Evolutionary conservation across 2,113 vertebrate species (phyloP), one percentile per base, ranked within the genome.

Genomic region (Pelecanoides urinatrix): DNA sequence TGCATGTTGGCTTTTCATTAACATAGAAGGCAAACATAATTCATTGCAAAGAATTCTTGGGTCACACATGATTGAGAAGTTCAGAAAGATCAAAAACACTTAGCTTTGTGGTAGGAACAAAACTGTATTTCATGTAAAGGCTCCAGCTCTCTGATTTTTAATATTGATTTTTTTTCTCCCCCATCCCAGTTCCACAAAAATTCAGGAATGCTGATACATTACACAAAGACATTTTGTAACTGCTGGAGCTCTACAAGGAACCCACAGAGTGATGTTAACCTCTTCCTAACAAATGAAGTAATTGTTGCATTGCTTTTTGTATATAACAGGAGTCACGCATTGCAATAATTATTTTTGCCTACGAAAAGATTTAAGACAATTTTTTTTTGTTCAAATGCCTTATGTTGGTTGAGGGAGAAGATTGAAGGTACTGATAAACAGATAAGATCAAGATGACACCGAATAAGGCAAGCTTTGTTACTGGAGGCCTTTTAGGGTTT

Each of bases 1-100:
- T 97, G 56, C 49, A 15, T 97, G 83, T 95, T 97, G 97, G 90
- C 87, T 98, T 98, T 98, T 98, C 97, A 96, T 97, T 98, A 98
- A 97, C 94, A 82, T 66, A 30, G 95, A 97, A 97, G 78, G 93
- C 94, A 94, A 96, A 95, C 95, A 96, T 98, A 97, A 97, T 97
- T 98, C 96, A 96, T 97, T 96, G 97, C 59, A 5, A 92, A 98
- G 97, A 95, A 98, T 97, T 97, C 94, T 97, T 98, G 95, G 96
- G 96, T 98, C 90, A 88, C 94, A 82, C 90, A 90, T 91, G 96
- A 97, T 95, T 95, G 97, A 96, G 86, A 94, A 98, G 90, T 96
- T 96, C 94, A 93, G 95, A 89, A 84, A 92, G 97, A 98, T 98
- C 95, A 97, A 97, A 98, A 97, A 13, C 79, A 62, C 53, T 50